Evolutionary conservation across 2,797 vertebrate genomes (phyloP).

Genomic region (Sternarchorhynchus goeldii): DNA sequence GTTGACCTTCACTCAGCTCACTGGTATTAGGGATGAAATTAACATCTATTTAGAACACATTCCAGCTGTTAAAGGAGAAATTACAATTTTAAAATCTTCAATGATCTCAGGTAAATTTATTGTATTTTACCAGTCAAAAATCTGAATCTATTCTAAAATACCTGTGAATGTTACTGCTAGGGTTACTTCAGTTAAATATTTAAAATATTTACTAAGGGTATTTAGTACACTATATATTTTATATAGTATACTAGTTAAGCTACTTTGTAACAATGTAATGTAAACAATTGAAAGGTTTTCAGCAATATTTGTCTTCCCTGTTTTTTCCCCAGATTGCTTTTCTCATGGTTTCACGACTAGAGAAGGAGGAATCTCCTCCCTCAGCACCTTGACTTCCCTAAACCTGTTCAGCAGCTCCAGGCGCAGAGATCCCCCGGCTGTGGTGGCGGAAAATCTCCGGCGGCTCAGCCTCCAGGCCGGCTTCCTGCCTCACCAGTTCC

Average conservation of each 20-base stretch:
- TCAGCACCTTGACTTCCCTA: constrained; percentile 84
- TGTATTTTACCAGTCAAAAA: background rate
- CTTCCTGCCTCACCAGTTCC: constrained; percentile 79
- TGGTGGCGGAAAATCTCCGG: constrained; percentile 87
- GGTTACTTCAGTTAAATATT: no score
- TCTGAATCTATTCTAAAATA: no score
- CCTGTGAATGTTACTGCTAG: no score
- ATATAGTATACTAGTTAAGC: background rate
- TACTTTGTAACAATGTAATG: background rate
- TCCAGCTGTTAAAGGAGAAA: constrained; percentile 75
- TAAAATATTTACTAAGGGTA: no score
- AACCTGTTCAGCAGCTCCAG: constrained; percentile 89
- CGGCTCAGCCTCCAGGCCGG: constrained; percentile 81
- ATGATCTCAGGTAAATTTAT: constrained; percentile 84
- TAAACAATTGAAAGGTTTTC: background rate
- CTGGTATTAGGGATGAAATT: constrained; percentile 70
- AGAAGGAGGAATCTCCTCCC: constrained; percentile 84
- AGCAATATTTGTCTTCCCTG: background rate
- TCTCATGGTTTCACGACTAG: constrained; percentile 92
- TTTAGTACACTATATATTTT: background rate
- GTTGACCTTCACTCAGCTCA: constrained; percentile 44
- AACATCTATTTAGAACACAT: constrained; percentile 76
- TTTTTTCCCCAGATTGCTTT: constrained; percentile 75
- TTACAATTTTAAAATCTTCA: constrained; percentile 78
- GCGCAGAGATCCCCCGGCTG: constrained; percentile 78